Percentiles rank a stretch among this genome's conserved stretches.
These are phyloP conservation scores for Delia radicum DNA, from an alignment of 1,140 invertebrate species.

Conservation along the genomic window DNA sequence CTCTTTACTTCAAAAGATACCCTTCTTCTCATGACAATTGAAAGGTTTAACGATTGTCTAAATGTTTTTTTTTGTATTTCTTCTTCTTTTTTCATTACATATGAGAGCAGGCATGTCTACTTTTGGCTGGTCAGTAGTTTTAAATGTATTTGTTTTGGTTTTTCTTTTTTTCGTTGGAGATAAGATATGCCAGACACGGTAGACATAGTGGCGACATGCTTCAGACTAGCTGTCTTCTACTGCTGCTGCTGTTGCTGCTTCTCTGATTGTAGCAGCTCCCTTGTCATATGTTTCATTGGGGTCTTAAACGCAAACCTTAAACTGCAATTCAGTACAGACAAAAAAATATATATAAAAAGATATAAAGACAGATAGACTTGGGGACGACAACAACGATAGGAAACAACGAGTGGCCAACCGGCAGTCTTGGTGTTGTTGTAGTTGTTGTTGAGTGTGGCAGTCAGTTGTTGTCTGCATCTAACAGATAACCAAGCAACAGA, in stretches of 20 bases:
- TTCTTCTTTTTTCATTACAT: neutral
- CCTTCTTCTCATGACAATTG: slow-evolving; percentile 11
- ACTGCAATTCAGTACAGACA: neutral
- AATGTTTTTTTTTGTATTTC: neutral
- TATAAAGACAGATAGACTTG: neutral
- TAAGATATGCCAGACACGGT: slow-evolving; percentile 30
- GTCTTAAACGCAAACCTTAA: neutral
- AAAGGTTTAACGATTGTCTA: slow-evolving; percentile 1
- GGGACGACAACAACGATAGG: neutral
- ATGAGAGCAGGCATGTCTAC: neutral
- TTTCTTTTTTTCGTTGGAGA: slow-evolving; percentile 17
- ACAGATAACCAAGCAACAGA: slow-evolving; percentile 14
- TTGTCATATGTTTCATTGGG: neutral
- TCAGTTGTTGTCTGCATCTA: slow-evolving; percentile 19
- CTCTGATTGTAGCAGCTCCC: neutral
- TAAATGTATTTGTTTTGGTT: slow-evolving; percentile 18
- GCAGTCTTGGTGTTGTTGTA: neutral
- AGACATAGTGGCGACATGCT: slow-evolving; percentile 33
- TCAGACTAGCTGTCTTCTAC: slow-evolving; percentile 24
- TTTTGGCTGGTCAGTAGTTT: neutral
- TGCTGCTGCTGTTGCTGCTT: neutral
- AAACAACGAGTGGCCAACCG: too few species aligned
- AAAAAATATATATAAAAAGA: neutral
- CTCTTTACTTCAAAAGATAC: neutral
- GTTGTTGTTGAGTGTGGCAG: neutral